phyloP scores from a whole-genome alignment of 2,888 invertebrate genomes.

The Lacanobia oleracea region DNA sequence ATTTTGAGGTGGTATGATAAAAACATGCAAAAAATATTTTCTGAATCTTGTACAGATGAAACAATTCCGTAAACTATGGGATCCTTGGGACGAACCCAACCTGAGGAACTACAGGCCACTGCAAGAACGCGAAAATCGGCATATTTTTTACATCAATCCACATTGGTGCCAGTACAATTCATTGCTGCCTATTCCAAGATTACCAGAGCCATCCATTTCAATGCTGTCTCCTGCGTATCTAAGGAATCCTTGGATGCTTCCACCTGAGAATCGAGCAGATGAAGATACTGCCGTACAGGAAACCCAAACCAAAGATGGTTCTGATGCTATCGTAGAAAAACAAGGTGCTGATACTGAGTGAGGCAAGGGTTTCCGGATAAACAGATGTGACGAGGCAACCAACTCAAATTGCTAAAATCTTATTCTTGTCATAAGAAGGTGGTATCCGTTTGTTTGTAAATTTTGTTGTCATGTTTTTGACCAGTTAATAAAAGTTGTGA shows the following conservation, averaged over 20 bases:
- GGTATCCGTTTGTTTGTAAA: not conserved
- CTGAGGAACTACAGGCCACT: slow-evolving; percentile 89
- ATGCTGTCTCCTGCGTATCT: slow-evolving; percentile 79
- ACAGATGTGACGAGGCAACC: not conserved
- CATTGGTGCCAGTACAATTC: slow-evolving; percentile 88
- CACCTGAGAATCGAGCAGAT: slow-evolving; percentile 55
- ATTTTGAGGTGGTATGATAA: not conserved
- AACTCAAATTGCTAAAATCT: not conserved
- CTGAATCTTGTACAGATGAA: slow-evolving; percentile 82
- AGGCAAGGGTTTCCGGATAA: slow-evolving; percentile 4
- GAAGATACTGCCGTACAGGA: slow-evolving; percentile 41
- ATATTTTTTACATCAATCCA: slow-evolving; percentile 89
- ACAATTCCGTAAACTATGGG: slow-evolving; percentile 89
- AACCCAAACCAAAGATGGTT: slow-evolving; percentile 31
- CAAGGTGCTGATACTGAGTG: too few relatives aligned
- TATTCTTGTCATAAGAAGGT: not conserved
- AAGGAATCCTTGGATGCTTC: slow-evolving; percentile 52
- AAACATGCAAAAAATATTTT: not conserved
- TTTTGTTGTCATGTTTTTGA: not conserved
- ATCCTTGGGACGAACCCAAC: slow-evolving; percentile 88
- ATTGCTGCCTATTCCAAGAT: slow-evolving; percentile 82
- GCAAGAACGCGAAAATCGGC: slow-evolving; percentile 82
- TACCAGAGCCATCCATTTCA: slow-evolving; percentile 81
- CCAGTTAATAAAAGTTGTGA: not conserved
- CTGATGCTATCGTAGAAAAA: not conserved